phyloP scores from a whole-genome alignment of 2,797 vertebrate species.

The Taenioides sp. region DNA sequence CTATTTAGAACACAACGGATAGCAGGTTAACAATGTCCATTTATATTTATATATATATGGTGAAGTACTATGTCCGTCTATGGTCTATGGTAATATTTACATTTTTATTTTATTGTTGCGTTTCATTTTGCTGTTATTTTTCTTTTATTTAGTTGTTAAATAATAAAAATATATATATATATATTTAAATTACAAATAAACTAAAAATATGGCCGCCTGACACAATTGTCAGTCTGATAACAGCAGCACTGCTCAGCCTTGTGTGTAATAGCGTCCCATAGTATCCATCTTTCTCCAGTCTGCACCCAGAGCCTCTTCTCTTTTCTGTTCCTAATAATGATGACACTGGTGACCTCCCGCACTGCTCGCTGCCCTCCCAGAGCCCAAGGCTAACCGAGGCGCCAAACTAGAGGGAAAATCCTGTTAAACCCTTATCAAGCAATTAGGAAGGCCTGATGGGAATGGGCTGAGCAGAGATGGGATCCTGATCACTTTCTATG shows the following conservation, averaged over 20 bases:
- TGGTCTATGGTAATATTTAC: no score
- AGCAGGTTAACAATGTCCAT: no score
- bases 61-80: no score
- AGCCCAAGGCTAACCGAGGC: conserved; percentile 14
- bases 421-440: conserved; percentile 37
- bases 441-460: conserved; percentile 34
- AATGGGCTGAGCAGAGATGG: conserved; percentile 26
- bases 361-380: conserved; percentile 23
- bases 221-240: background rate
- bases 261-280: conserved; percentile 33
- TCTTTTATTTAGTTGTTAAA: background rate
- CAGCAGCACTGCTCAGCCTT: conserved; percentile 1
- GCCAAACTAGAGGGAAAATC: conserved; percentile 20
- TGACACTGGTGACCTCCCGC: conserved; percentile 45
- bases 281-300: conserved; percentile 29
- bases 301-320: background rate
- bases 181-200: background rate
- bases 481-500: conserved; percentile 38
- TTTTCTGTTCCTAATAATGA: conserved; percentile 33
- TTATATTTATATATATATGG: no score
- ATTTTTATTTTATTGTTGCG: no score
- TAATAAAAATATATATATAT: background rate
- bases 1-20: no score
- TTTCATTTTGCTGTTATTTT: no score
- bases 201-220: background rate